These are phyloP conservation scores for Galago senegalensis DNA, from an alignment of 2,797 vertebrate species.

Conservation along the genomic window DNA sequence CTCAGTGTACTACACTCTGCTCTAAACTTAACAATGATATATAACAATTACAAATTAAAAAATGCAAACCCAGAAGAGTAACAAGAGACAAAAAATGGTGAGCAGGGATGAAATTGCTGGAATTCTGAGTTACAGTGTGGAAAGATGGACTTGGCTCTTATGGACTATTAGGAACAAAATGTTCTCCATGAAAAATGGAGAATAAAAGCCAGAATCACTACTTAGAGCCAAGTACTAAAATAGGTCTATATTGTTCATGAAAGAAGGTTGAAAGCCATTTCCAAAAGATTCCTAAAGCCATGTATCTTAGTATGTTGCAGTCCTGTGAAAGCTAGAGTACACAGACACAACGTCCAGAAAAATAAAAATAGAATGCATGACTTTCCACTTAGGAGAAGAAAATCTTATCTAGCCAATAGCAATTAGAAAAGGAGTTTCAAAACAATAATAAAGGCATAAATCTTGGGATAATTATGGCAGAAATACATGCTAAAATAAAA, in stretches of 20 bases:
- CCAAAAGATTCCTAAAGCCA: conserved; percentile 47
- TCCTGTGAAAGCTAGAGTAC: background rate
- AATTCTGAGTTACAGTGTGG: background rate
- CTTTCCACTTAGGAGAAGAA: background rate
- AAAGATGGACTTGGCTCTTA: background rate
- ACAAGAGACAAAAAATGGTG: conserved; percentile 2
- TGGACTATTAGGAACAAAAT: background rate
- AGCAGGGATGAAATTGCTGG: background rate
- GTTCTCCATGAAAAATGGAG: conserved; percentile 12
- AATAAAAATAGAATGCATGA: background rate
- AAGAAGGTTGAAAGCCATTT: background rate
- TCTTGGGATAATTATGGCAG: background rate
- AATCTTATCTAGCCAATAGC: background rate
- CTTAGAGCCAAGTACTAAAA: background rate
- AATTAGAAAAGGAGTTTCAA: background rate
- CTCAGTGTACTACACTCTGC: background rate
- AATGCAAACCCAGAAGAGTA: conserved; percentile 1
- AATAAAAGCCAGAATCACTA: conserved; percentile 44
- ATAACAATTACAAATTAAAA: conserved; percentile 10
- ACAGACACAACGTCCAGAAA: background rate
- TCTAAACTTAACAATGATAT: background rate
- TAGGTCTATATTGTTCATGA: background rate
- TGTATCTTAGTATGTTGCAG: background rate
- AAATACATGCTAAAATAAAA: background rate
- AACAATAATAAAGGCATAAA: background rate